Evolutionary conservation across 2,797 vertebrate species (phyloP).

Genomic region (Lemur catta): DNA sequence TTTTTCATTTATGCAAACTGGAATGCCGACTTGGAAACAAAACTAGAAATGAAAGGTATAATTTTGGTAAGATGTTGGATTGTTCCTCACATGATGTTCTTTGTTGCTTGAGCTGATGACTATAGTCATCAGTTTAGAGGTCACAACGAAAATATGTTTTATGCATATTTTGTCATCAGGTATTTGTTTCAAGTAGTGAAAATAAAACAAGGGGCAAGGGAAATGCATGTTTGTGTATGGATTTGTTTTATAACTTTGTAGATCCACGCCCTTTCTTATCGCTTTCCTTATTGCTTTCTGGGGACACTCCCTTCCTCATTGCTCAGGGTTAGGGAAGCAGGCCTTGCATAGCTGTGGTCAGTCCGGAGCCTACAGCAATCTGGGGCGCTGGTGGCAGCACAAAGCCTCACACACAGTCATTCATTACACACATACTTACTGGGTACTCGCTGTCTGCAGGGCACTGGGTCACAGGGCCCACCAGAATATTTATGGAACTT

Average conservation of each 20-base stretch:
- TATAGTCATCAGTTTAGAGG: not conserved
- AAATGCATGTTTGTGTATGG: not conserved
- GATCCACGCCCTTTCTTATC: not conserved
- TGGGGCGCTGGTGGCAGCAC: not conserved
- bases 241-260: not conserved
- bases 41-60: conserved; percentile 22
- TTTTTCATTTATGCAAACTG: conserved; percentile 29
- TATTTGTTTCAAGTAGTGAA: conserved; percentile 1
- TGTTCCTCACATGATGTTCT: not conserved
- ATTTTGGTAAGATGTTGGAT: not conserved
- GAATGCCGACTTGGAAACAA: not conserved
- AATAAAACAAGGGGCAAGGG: not conserved
- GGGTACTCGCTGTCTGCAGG: not conserved
- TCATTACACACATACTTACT: not conserved
- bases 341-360: not conserved
- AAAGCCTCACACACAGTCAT: not conserved
- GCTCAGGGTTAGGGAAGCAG: not conserved
- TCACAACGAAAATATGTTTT: conserved; percentile 14
- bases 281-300: not conserved
- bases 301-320: not conserved
- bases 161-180: not conserved
- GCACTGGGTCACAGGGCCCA: not conserved
- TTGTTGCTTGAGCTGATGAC: not conserved
- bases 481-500: not conserved
- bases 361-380: not conserved